phyloP scores from a whole-genome alignment of 1,140 invertebrate species.

The Scaptodrosophila lebanonensis region DNA sequence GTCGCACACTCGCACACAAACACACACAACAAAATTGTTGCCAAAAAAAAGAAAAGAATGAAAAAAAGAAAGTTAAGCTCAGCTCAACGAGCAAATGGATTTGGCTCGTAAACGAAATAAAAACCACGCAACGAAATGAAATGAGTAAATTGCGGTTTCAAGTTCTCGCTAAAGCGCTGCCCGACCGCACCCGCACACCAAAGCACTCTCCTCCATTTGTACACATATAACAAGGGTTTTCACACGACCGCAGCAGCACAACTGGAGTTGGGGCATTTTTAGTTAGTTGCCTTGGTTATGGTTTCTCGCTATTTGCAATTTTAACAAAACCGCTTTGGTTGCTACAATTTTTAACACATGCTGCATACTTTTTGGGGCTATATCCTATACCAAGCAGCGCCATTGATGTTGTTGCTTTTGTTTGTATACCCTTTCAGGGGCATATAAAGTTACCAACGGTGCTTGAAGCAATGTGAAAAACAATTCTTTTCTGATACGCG shows the following conservation, averaged over 20 bases:
- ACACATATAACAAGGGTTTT: no score
- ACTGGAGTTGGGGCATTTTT: no score
- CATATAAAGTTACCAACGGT: no score
- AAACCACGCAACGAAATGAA: slow-evolving; percentile 71
- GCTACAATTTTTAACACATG: slow-evolving; percentile 46
- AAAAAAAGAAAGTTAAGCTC: slow-evolving; percentile 51
- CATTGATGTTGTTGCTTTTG: slow-evolving; percentile 7
- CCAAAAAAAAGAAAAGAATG: slow-evolving; percentile 33
- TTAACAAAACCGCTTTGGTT: slow-evolving; percentile 38
- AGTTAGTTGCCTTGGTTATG: slow-evolving; percentile 26
- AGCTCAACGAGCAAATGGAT: slow-evolving; percentile 60
- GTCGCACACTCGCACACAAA: slow-evolving; percentile 5
- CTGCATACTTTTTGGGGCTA: slow-evolving; percentile 27
- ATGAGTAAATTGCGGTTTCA: slow-evolving; percentile 73
- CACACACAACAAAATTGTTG: slow-evolving; percentile 36
- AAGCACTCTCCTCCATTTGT: no score
- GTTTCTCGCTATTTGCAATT: slow-evolving; percentile 40
- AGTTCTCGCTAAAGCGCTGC: slow-evolving; percentile 45
- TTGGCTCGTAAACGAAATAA: slow-evolving; percentile 63
- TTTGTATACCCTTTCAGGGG: slow-evolving; percentile 35
- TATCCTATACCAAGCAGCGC: background rate
- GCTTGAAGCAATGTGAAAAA: no score
- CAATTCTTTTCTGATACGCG: no score
- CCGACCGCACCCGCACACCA: no score
- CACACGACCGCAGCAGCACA: slow-evolving; percentile 10